These are phyloP conservation scores for Acronicta alni DNA, from an alignment of 2,888 invertebrate species.

Conservation along the genomic window DNA sequence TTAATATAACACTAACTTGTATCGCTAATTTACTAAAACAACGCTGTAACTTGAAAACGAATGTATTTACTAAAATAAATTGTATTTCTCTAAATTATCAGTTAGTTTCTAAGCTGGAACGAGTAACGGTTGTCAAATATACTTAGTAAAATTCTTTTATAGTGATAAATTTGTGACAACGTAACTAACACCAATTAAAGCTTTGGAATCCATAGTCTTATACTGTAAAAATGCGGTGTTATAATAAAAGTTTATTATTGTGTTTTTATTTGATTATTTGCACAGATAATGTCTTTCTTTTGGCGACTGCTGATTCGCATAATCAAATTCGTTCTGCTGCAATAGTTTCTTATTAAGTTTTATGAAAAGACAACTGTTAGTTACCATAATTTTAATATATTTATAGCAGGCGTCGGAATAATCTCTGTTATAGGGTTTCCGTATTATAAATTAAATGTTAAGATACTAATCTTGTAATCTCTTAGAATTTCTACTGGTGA, in stretches of 20 bases:
- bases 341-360: slow-evolving; percentile 20
- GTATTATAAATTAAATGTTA: slow-evolving; percentile 49
- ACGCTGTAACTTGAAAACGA: slow-evolving; percentile 31
- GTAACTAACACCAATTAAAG: slow-evolving; percentile 1
- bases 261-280: no score
- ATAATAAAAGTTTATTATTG: no score
- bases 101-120: slow-evolving; percentile 42
- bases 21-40: slow-evolving; percentile 43
- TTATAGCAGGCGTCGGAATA: slow-evolving; percentile 30
- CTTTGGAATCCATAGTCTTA: slow-evolving; percentile 11
- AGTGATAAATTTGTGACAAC: not conserved
- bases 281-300: no score
- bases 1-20: slow-evolving; percentile 31
- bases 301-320: no score
- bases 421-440: slow-evolving; percentile 49
- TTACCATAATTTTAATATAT: slow-evolving; percentile 51
- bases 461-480: slow-evolving; percentile 70
- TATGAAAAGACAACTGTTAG: slow-evolving; percentile 42
- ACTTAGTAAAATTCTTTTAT: not conserved
- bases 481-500: slow-evolving; percentile 79
- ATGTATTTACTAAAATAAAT: slow-evolving; percentile 39
- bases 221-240: not conserved
- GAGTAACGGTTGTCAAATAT: not conserved
- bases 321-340: not conserved
- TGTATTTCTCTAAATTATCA: slow-evolving; percentile 35